Evolutionary conservation across 2,888 invertebrate genomes (phyloP).

Genomic region (Diarsia dahlii): DNA sequence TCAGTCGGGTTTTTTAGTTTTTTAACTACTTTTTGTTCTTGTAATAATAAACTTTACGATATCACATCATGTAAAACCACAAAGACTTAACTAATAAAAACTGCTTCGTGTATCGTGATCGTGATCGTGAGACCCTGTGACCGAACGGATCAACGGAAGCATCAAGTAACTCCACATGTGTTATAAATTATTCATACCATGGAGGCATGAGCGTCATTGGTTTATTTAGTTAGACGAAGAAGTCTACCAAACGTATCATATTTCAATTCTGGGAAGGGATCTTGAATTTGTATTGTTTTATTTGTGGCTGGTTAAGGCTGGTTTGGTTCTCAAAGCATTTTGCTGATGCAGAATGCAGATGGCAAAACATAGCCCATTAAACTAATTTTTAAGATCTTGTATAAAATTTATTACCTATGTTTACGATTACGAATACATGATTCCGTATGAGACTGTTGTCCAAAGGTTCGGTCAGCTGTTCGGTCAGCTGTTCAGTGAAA

Average conservation of each 20-base stretch:
- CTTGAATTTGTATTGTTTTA: conserved; percentile 1
- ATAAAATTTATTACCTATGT: no score
- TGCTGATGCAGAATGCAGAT: no score
- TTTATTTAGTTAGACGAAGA: conserved; percentile 9
- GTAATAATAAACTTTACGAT: not conserved
- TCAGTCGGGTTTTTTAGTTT: no score
- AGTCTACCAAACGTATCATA: conserved; percentile 15
- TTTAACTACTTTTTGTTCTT: no score
- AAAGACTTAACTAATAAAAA: conserved; percentile 41
- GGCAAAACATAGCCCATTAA: no score
- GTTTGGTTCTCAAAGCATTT: conserved; percentile 5
- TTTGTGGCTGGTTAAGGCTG: not conserved
- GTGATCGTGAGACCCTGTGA: conserved; percentile 1
- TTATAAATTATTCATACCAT: conserved; percentile 61
- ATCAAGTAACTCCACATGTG: conserved; percentile 52
- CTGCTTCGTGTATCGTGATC: conserved; percentile 41
- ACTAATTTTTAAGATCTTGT: no score
- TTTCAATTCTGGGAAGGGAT: conserved; percentile 46
- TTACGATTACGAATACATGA: no score
- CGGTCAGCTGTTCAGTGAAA: no score
- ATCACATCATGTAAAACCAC: conserved; percentile 1
- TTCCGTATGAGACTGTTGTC: no score
- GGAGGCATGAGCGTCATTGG: conserved; percentile 15
- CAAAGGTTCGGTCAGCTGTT: not conserved
- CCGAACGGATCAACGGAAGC: conserved; percentile 64